Conservation (phyloP, 2,113 vertebrate genomes). For the Piaya cayana region DNA sequence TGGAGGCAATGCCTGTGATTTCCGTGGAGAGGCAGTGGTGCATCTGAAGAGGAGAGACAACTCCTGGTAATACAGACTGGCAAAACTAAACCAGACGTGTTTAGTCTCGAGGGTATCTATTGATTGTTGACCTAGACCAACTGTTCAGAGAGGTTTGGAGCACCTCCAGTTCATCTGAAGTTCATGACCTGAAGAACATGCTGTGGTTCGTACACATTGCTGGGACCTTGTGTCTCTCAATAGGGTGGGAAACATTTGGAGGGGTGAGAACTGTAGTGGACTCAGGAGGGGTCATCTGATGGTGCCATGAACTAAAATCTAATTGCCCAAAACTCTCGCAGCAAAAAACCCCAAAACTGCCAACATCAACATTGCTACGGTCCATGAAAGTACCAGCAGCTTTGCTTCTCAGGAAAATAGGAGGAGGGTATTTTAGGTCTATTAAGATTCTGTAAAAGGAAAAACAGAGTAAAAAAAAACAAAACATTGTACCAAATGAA, state of each 20-base stretch:
- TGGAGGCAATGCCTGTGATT: not conserved
- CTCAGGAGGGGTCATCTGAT: not conserved
- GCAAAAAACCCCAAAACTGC: not conserved
- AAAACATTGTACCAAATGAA: not conserved
- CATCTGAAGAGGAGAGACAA: not conserved
- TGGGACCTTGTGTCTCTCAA: not conserved
- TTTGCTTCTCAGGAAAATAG: not conserved
- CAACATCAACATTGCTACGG: not conserved
- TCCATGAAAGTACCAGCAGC: not conserved
- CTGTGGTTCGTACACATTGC: fast-evolving
- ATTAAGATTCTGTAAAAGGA: not conserved
- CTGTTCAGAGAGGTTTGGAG: not conserved
- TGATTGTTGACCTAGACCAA: not conserved
- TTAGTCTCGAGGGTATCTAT: not conserved
- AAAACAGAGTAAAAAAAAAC: not conserved
- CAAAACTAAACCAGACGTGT: not conserved
- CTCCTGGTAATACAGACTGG: not conserved
- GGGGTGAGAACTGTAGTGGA: not conserved
- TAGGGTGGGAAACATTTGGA: not conserved
- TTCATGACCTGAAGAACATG: not conserved
- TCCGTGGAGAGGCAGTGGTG: conserved; percentile 15
- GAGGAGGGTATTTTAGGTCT: not conserved
- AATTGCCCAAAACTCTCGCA: not conserved
- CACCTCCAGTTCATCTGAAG: not conserved
- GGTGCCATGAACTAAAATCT: not conserved